Conservation (phyloP, 2,113 vertebrate species). For the Hippocampus barbouri region DNA sequence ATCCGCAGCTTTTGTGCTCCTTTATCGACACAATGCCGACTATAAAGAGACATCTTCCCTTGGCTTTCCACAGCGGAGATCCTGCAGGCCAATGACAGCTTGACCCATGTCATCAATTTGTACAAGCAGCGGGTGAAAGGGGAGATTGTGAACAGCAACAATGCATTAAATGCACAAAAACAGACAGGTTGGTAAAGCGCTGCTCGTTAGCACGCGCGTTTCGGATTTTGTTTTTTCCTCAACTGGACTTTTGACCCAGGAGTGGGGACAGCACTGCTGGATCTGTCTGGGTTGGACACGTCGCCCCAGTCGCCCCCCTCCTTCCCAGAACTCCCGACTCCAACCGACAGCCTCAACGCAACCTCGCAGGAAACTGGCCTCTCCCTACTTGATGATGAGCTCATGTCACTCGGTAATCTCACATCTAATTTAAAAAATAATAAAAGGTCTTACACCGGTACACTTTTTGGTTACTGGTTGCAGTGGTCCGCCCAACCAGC, state of each 20-base stretch:
- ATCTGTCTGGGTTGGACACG: constrained; percentile 90
- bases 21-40: background rate
- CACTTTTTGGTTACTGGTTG: too few species aligned
- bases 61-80: constrained; percentile 83
- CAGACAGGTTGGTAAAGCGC: constrained; percentile 37
- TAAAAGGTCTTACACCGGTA: too few species aligned
- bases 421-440: background rate
- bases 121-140: constrained; percentile 92
- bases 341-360: constrained; percentile 60
- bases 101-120: constrained; percentile 95
- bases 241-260: background rate
- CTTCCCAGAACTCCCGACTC: constrained; percentile 78
- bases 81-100: constrained; percentile 95
- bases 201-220: background rate
- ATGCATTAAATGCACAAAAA: constrained; percentile 51
- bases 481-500: too few species aligned
- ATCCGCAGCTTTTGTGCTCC: background rate
- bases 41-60: background rate
- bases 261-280: constrained; percentile 84
- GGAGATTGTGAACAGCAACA: constrained; percentile 89
- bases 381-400: constrained; percentile 92
- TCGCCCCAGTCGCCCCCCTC: constrained; percentile 74
- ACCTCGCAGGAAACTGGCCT: constrained; percentile 75
- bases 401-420: constrained; percentile 89
- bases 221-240: background rate